Evolutionary conservation across 2,888 invertebrate genomes (phyloP), one percentile per base, ranked within the genome.

Genomic region (Subacronicta megacephala): DNA sequence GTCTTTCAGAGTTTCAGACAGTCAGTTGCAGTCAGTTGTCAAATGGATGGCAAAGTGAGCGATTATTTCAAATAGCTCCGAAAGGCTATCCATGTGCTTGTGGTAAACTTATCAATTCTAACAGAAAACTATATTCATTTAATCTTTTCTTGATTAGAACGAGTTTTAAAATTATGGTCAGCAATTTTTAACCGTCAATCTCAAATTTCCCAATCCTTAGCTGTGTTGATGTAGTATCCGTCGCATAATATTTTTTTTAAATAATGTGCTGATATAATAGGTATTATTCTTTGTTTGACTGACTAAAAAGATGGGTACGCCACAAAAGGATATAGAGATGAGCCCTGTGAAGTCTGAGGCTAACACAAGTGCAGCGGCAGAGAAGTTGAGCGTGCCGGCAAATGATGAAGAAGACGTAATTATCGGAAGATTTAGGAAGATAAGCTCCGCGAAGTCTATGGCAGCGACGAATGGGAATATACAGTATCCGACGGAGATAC

Each of bases 381-480:
- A 90, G 3, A 84, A 82, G 33, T 60, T 86, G 26, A 77, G 71
- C 40, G 72, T 86, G 35, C 89, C 88, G 13, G 79, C 83, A 4
- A 81, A 84, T 26, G 92, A 92, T 44, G 93, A 94, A 59, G 94
- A 94, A 72, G 94, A 94, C 69, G 90, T 94, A 35, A 93, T 94
- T 52, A 94, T 94, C 42, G 94, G 94, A 10, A 83, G 94, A 59
- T 94, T 94, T 78, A 78, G 94, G 43, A 94, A 94, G 75, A 94
- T 94, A 58, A 94, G 94, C 72, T 94, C 94, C 0, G 94, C 94
- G 0, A 94, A 94, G 73, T 94, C 94, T 17, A 94, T 94, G 94
- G 94, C 94, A 18, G 94, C 94, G 31, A 94, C 94, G 1, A 94
- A 94, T 55, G 94, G 94, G 1, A 93, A 93, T 54, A 90, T 92